Evolutionary conservation across 2,113 vertebrate species (phyloP).

Genomic region (Piprites chloris): DNA sequence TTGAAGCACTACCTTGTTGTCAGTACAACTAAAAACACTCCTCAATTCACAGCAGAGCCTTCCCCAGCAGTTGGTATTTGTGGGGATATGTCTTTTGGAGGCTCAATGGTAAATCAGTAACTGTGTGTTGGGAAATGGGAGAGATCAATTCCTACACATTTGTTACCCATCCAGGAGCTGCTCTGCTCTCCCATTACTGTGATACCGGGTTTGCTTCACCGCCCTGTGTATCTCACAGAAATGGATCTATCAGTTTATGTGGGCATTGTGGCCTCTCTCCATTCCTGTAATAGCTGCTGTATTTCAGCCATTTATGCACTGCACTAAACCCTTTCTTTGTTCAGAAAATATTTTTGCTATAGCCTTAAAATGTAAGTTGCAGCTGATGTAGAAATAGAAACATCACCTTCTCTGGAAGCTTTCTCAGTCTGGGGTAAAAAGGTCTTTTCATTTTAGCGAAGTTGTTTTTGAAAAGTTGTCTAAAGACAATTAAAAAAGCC

Average conservation of each 20-base stretch:
- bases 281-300: conserved; percentile 31
- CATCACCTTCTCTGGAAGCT: background rate
- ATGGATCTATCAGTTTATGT: conserved; percentile 8
- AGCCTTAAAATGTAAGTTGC: background rate
- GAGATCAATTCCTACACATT: background rate
- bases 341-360: conserved; percentile 27
- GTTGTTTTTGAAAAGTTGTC: background rate
- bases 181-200: background rate
- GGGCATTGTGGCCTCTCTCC: conserved; percentile 25
- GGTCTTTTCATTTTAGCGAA: background rate
- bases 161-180: background rate
- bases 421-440: background rate
- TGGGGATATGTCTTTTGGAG: background rate
- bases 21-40: background rate
- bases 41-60: background rate
- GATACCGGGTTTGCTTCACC: background rate
- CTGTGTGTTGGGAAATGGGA: background rate
- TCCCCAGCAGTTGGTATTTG: background rate
- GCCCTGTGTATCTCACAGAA: background rate
- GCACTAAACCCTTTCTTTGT: background rate
- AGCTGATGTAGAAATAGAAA: background rate
- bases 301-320: conserved; percentile 37
- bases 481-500: background rate
- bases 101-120: background rate
- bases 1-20: background rate